Base-by-base conservation (phyloP, 2,888 invertebrate species). In the Hylaea fasciaria region DNA sequence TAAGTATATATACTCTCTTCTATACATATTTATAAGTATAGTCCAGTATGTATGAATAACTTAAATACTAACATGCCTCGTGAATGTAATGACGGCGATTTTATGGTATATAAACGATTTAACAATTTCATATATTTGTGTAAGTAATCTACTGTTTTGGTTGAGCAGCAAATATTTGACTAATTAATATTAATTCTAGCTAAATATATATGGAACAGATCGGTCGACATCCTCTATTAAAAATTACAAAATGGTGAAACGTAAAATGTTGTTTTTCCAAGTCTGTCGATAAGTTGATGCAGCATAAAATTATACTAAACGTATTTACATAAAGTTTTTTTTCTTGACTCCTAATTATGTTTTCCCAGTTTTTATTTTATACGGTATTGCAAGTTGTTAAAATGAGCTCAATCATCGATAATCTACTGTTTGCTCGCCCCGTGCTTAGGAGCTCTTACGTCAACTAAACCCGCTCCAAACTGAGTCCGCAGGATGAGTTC, bases 21-120 rank as follows among this genome's bases (percentile, higher is more conserved):
- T 22, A 44, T 45, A 45, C 45, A n/a, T 45, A 53, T 43, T 32
- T 39, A 22, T 35, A 28, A 39, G 28, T 40, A 22, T 9, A 13
- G 28, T 28, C 13, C n/a, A 12, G 28, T 45, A 28, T 12, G 45
- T n/a, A 45, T n/a, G 45, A 45, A 45, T 28, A 12, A 45, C 22
- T 45, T 22, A 22, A 28, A 45, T n/a, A 45, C 28, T 12, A n/a
- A 39, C 12, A 39, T 39, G 9, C n/a, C n/a, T 39, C 39, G 39
- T n/a, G 12, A 2, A 12, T 39, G 39, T n/a, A 39, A 39, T 39
- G 35, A 7, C 9, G 35, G 9, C 5, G 11, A 35, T 35, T n/a
- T n/a, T n/a, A n/a, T n/a, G n/a, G n/a, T n/a, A n/a, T n/a, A n/a
- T n/a, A n/a, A n/a, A 35, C 1, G 35, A 11, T 35, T 8, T 35